Base-by-base conservation (phyloP, 1,140 invertebrate species). In the Drosophila kurseongensis region DNA sequence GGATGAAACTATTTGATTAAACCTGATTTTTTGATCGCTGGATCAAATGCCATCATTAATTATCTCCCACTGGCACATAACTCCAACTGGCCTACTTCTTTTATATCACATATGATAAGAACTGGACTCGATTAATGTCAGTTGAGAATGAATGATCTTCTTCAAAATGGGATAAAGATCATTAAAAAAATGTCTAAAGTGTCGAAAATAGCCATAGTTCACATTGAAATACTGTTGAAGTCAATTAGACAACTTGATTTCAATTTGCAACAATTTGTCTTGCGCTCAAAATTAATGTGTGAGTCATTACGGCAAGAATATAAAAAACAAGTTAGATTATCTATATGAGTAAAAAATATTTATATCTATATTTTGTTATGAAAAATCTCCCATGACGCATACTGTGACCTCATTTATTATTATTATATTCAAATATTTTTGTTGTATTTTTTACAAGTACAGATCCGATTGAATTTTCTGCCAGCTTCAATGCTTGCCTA, bases 241-340 rank as follows among this genome's bases (percentile, higher is more conserved):
- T 44, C 65, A 65, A 68, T 66, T 66, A 48, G 47, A 66, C 32
- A 67, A 65, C 65, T 65, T 65, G 38, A 66, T 44, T 66, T 68
- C 45, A 68, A 68, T 66, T 68, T 68, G 47, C 60, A 38, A 45
- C 61, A 66, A 68, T 68, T 68, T 68, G 60, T 68, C 65, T 66
- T 42, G 1, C 18, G 10, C 14, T 38, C 12, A 29, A 12, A 51
- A 51, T 13, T 4, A 5, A 41, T 23, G 36, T 36, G 16, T 62
- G 45, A 42, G 5, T 67, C 29, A 63, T 44, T 32, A 5, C 4
- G 10, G 12, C 23, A 18, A 41, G 14, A 18, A 42, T 62, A 54
- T 62, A 14, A 16, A 40, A 62, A 62, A 45, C 67, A 36, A 58
- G 51, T 48, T 56, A 29, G 9, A 3, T 13, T 36, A 45, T 50